phyloP scores from a whole-genome alignment of 2,888 invertebrate species.

The Trichogramma dendrolimi region DNA sequence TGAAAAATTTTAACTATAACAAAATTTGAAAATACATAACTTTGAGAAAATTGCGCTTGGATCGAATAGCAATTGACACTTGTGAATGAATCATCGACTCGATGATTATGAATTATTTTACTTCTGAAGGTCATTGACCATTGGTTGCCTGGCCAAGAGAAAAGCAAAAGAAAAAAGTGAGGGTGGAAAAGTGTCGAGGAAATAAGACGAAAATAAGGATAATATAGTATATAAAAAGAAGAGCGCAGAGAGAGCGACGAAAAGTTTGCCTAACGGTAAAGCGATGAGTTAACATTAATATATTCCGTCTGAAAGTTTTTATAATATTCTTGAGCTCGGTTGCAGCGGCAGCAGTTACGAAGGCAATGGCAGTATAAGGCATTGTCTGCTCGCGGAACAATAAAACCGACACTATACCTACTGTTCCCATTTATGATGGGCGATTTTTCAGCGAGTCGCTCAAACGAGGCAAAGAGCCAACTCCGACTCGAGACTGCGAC shows the following conservation, averaged over 20 bases:
- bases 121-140: too few relatives aligned
- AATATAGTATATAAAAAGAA: too few relatives aligned
- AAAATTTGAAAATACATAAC: too few relatives aligned
- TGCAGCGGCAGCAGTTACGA: too few relatives aligned
- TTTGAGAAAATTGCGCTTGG: too few relatives aligned
- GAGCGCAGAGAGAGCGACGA: conserved; percentile 34
- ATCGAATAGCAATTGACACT: too few relatives aligned
- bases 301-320: conserved; percentile 52
- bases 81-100: too few relatives aligned
- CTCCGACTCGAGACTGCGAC: not conserved
- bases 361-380: conserved; percentile 11
- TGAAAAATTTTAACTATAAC: too few relatives aligned
- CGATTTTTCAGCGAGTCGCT: conserved; percentile 47
- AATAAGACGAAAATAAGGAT: conserved; percentile 18
- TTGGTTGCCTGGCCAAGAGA: not conserved
- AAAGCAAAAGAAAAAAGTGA: conserved; percentile 11
- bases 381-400: conserved; percentile 50
- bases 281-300: conserved; percentile 52
- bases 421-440: conserved; percentile 50
- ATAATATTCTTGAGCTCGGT: conserved; percentile 47
- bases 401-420: conserved; percentile 51
- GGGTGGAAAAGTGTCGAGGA: conserved; percentile 15
- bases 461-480: conserved; percentile 41
- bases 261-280: conserved; percentile 52
- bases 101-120: too few relatives aligned